A percentile compares a stretch with the other conserved stretches of the same genome.
These are phyloP conservation scores for Philopedon plagiatum DNA, from an alignment of 2,888 invertebrate species.

Conservation along the genomic window DNA sequence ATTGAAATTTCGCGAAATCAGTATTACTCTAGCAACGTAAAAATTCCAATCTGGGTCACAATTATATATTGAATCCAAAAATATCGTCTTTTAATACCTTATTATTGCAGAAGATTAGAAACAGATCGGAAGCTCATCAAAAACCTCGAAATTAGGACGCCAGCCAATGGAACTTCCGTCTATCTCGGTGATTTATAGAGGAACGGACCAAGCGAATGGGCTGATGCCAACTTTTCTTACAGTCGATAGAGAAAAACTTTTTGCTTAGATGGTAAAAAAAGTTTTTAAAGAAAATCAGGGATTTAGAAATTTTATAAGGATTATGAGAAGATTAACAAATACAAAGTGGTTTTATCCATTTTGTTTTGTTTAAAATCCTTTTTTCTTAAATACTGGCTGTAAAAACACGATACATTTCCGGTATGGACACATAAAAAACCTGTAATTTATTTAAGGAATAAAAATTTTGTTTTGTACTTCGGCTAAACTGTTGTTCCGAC, in stretches of 20 bases:
- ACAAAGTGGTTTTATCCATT: no score
- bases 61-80: neutral
- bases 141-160: constrained; percentile 65
- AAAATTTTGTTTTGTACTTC: no score
- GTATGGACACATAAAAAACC: no score
- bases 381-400: no score
- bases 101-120: constrained; percentile 63
- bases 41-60: no score
- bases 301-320: constrained; percentile 1
- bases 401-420: no score
- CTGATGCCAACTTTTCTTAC: constrained; percentile 40
- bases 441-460: no score
- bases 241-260: constrained; percentile 35
- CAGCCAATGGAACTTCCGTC: constrained; percentile 62
- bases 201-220: constrained; percentile 37
- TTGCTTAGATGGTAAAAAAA: constrained; percentile 23
- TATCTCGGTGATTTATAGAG: constrained; percentile 62
- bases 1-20: no score
- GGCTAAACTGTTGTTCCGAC: no score
- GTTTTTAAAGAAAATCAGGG: constrained; percentile 16
- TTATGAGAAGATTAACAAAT: neutral
- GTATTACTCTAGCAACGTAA: no score
- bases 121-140: constrained; percentile 67
- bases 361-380: no score
- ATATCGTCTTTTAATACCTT: constrained; percentile 10